Evolutionary conservation across 2,113 vertebrate genomes (phyloP).

Genomic region (Bufo bufo): DNA sequence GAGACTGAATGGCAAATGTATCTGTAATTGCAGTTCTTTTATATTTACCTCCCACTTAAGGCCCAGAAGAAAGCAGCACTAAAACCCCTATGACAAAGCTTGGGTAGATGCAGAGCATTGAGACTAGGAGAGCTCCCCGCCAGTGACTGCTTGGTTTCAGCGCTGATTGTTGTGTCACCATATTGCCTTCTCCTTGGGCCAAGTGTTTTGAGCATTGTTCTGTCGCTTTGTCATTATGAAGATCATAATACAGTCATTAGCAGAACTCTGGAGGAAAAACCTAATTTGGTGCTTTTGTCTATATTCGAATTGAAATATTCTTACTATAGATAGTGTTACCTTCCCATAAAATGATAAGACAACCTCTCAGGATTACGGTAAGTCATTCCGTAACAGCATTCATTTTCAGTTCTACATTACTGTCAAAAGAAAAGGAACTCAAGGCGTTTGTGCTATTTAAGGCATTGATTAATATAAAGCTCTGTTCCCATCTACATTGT

Average conservation of each 20-base stretch:
- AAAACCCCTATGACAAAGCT: background rate
- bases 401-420: background rate
- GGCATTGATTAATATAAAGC: background rate
- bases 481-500: background rate
- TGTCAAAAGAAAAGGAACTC: background rate
- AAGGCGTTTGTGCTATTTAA: background rate
- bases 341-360: background rate
- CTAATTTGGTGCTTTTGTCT: slow-evolving; percentile 34
- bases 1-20: background rate
- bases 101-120: background rate
- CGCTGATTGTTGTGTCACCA: slow-evolving; percentile 13
- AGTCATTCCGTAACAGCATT: background rate
- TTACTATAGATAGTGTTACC: background rate
- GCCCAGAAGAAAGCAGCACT: background rate
- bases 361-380: background rate
- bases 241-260: slow-evolving; percentile 44
- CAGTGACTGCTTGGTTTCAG: background rate
- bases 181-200: slow-evolving; percentile 7
- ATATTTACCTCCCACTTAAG: slow-evolving; percentile 14
- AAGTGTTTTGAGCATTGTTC: slow-evolving; percentile 6
- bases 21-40: slow-evolving; percentile 22
- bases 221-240: slow-evolving; percentile 11
- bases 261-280: slow-evolving; percentile 25
- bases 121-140: background rate
- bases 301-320: slow-evolving; percentile 21